Base-by-base conservation (phyloP, 1,140 invertebrate species). In the Mactra quadrangularis region DNA sequence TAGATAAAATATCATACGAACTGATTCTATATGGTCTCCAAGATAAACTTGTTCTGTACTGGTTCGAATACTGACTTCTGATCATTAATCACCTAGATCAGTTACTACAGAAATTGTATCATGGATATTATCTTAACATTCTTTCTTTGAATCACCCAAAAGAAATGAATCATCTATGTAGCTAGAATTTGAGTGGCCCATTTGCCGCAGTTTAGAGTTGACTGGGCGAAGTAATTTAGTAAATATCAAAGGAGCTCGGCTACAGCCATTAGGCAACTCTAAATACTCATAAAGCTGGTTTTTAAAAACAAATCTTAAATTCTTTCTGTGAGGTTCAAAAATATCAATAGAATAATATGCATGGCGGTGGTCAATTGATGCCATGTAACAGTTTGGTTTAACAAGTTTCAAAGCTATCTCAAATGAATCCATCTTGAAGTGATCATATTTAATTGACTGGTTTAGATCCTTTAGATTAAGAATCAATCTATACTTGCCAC, bases 1-100 rank as follows among this genome's bases (percentile, higher is more conserved):
- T 35, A 87, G 50, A 25, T 29, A 47, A 17, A 81, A 45, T 41
- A 57, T 57, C 71, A 87, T 84, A 0, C 33, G 2, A 15, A 38
- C 47, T 33, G 84, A 84, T 75, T 85, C 72, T 27, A 87, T 75
- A 35, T 77, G n/a, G 70, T 76, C 77, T 7, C 87, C 83, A 15
- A 86, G 47, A 71, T 64, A 85, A 50, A 38, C 52, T 60, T 72
- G 62, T 22, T 50, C 52, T 57, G n/a, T 59, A 70, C 62, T 38
- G 66, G 83, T 15, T 33, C 45, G n/a, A 86, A 66, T 27, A 76
- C 77, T 59, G 84, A 87, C 45, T 84, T 84, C 52, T 33, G 33
- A 59, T 66, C 33, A 25, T 87, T 31, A 33, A 86, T 81, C 7
- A 1, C 84, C 86, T n/a, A 75, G 22, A 11, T 64, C 22, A 25